A percentile compares a stretch with the other conserved stretches of the same genome.
phyloP scores from a whole-genome alignment of 2,113 vertebrate genomes.

The Ageneiosus marmoratus region DNA sequence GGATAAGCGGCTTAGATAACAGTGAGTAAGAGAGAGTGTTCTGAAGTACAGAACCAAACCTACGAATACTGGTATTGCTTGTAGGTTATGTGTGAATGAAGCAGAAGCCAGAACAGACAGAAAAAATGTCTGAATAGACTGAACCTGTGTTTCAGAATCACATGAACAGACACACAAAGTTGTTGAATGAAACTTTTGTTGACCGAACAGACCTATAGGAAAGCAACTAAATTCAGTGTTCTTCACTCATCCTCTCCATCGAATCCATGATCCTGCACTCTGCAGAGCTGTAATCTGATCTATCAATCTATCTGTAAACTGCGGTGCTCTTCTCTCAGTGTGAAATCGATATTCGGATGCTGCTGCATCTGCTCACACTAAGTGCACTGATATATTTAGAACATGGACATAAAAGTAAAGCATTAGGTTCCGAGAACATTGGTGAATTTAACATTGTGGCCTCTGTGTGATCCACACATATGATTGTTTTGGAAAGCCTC shows the following conservation, averaged over 20 bases:
- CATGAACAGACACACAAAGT: background rate
- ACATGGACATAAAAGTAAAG: background rate
- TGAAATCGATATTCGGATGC: conserved; percentile 34
- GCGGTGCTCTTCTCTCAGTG: background rate
- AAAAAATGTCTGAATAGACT: background rate
- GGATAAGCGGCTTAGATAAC: too few species aligned
- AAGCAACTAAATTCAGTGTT: background rate
- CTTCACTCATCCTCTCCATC: background rate
- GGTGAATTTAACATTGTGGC: background rate
- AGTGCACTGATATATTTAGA: conserved; percentile 16
- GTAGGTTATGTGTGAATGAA: background rate
- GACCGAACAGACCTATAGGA: background rate
- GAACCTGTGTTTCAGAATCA: background rate
- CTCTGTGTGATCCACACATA: background rate
- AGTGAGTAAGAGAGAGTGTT: too few species aligned
- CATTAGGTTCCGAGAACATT: background rate
- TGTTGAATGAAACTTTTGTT: background rate
- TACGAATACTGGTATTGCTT: background rate
- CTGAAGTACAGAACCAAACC: background rate
- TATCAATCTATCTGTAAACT: conserved; percentile 30
- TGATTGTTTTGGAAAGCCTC: conserved; percentile 22
- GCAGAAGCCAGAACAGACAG: too few species aligned
- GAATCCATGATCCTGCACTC: background rate
- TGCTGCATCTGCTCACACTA: background rate
- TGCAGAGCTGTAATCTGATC: conserved; percentile 52